Conservation (phyloP, 1,140 invertebrate species). For the Acromyrmex heyeri region DNA sequence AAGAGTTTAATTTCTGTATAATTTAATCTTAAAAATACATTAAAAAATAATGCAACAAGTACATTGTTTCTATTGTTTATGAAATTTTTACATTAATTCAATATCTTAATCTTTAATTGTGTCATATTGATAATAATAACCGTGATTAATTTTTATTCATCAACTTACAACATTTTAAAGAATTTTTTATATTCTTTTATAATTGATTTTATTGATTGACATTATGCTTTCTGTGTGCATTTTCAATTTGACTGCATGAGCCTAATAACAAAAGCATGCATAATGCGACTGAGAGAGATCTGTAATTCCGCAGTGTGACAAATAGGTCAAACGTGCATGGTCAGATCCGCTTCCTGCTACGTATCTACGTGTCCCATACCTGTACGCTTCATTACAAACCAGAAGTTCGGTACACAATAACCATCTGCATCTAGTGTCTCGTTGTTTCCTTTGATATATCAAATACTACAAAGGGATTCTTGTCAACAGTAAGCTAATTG, state of each 20-base stretch:
- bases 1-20: constrained; percentile 22
- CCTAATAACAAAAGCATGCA: background rate
- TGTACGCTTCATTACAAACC: constrained; percentile 43
- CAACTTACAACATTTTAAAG: background rate
- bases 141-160: background rate
- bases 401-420: constrained; percentile 42
- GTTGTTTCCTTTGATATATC: constrained; percentile 25
- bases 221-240: background rate
- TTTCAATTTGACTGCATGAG: constrained; percentile 14
- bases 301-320: constrained; percentile 27
- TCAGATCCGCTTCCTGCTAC: constrained; percentile 21
- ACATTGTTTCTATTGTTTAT: background rate
- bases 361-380: constrained; percentile 10
- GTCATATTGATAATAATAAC: background rate
- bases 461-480: constrained; percentile 34
- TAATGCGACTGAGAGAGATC: constrained; percentile 24
- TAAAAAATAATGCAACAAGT: background rate
- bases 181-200: background rate
- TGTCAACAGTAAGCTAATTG: constrained; percentile 33
- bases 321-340: constrained; percentile 42
- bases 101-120: constrained; percentile 1
- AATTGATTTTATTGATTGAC: too few species aligned
- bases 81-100: background rate
- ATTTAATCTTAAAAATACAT: constrained; percentile 22
- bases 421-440: background rate